These are phyloP conservation scores for Drosophila lini DNA, from an alignment of 1,140 invertebrate species.

Conservation along the genomic window DNA sequence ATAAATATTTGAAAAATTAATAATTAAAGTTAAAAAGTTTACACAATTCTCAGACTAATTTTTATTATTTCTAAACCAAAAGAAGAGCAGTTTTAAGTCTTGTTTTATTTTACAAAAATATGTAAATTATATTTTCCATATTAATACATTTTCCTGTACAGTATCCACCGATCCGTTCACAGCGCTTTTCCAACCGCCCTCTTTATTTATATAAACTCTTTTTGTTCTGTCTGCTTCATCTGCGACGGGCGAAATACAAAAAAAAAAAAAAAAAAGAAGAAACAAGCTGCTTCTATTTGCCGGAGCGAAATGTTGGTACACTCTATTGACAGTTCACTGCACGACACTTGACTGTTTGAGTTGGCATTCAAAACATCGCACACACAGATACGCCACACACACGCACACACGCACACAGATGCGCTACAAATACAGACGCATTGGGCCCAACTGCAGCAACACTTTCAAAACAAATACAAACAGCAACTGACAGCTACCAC, in stretches of 20 bases:
- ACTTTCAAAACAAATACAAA: conserved; percentile 64
- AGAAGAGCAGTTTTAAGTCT: too few relatives aligned
- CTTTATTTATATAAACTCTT: conserved; percentile 37
- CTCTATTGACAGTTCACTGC: conserved; percentile 83
- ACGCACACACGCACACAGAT: conserved; percentile 36
- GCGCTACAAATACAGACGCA: conserved; percentile 17
- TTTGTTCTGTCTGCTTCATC: conserved; percentile 68
- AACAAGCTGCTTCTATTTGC: conserved; percentile 56
- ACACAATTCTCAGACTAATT: too few relatives aligned
- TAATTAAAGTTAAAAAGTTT: too few relatives aligned
- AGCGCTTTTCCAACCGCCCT: neutral
- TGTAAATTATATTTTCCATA: too few relatives aligned
- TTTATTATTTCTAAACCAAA: too few relatives aligned
- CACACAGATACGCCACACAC: conserved; percentile 32
- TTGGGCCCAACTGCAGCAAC: conserved; percentile 54
- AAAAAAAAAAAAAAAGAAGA: conserved; percentile 1
- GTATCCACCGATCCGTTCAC: neutral
- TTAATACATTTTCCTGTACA: neutral
- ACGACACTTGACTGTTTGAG: conserved; percentile 82
- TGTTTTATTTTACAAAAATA: too few relatives aligned
- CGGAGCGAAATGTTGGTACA: conserved; percentile 66
- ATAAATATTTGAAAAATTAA: neutral
- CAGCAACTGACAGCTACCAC: conserved; percentile 52
- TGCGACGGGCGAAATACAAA: conserved; percentile 18
- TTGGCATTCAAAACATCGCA: conserved; percentile 78